A percentile compares a stretch with the other conserved stretches of the same genome.
Evolutionary conservation across 1,140 invertebrate species (phyloP).

Genomic region (Drosophila neocordata): DNA sequence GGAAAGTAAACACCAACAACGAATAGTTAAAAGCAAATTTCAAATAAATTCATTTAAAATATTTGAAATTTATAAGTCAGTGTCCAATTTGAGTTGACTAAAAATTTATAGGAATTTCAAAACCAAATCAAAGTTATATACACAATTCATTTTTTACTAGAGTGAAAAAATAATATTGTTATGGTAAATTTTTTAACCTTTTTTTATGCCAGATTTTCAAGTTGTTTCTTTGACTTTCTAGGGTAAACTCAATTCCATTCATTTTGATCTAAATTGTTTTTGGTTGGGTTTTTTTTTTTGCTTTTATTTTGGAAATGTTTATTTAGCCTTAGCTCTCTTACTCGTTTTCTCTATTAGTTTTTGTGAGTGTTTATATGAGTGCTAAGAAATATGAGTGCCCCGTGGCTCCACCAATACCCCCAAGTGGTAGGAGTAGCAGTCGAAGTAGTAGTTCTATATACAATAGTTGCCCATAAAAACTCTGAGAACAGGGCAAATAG

Average conservation of each 20-base stretch:
- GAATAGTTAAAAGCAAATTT: too few relatives aligned
- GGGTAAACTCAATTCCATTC: slow-evolving; percentile 2
- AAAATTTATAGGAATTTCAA: neutral
- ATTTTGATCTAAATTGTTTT: slow-evolving; percentile 35
- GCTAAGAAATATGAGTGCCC: slow-evolving; percentile 74
- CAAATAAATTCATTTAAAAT: too few relatives aligned
- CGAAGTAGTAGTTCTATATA: slow-evolving; percentile 5
- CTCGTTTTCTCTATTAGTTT: slow-evolving; percentile 70
- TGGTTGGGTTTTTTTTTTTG: slow-evolving; percentile 15
- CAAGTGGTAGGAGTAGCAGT: slow-evolving; percentile 1
- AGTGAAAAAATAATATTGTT: neutral
- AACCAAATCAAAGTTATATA: neutral
- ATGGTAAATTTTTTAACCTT: neutral
- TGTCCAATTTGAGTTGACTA: too few relatives aligned
- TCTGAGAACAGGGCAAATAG: slow-evolving; percentile 48
- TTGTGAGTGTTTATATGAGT: slow-evolving; percentile 65
- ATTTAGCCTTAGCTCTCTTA: slow-evolving; percentile 13
- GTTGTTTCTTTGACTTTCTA: neutral
- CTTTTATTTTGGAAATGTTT: too few relatives aligned
- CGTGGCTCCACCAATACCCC: slow-evolving; percentile 40
- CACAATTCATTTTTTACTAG: neutral
- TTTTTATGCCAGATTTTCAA: neutral
- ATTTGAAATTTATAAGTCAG: too few relatives aligned
- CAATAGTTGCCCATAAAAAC: slow-evolving; percentile 41
- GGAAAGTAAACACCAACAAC: neutral